phyloP scores from a whole-genome alignment of 2,113 vertebrate genomes.

The Ondatra zibethicus region DNA sequence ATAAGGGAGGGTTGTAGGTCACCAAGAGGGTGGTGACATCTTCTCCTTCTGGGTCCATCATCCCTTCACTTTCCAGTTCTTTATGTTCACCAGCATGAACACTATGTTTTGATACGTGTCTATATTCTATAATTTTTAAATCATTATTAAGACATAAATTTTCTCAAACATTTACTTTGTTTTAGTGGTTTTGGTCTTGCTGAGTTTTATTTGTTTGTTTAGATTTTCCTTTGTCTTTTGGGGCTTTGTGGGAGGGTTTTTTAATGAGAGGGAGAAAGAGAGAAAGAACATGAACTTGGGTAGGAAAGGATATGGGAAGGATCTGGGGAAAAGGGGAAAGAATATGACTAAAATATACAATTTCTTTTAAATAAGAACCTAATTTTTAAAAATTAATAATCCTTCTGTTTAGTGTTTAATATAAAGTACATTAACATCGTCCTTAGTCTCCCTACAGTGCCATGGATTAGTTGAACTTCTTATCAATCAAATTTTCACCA shows the following conservation, averaged over 20 bases:
- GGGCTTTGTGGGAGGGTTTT: not conserved
- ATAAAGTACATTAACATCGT: not conserved
- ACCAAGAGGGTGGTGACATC: not conserved
- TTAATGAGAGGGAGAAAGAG: not conserved
- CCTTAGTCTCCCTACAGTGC: no score
- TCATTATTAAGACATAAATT: not conserved
- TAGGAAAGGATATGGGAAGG: not conserved
- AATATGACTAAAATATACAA: not conserved
- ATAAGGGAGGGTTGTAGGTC: not conserved
- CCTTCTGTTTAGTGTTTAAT: not conserved
- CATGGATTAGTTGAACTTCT: no score
- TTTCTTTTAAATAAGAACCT: not conserved
- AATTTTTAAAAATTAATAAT: not conserved
- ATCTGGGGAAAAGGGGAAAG: no score
- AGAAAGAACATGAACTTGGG: not conserved
- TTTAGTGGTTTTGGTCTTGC: not conserved
- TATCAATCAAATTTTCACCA: no score
- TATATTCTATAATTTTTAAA: not conserved
- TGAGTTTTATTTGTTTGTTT: not conserved
- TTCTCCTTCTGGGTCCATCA: not conserved
- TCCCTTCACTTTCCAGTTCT: not conserved
- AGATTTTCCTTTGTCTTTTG: not conserved
- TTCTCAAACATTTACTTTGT: not conserved
- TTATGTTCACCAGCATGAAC: not conserved
- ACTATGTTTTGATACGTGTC: not conserved